Percentiles rank a stretch among this genome's conserved stretches.
Evolutionary conservation across 2,113 vertebrate species (phyloP).

Genomic region (Gyps fulvus): DNA sequence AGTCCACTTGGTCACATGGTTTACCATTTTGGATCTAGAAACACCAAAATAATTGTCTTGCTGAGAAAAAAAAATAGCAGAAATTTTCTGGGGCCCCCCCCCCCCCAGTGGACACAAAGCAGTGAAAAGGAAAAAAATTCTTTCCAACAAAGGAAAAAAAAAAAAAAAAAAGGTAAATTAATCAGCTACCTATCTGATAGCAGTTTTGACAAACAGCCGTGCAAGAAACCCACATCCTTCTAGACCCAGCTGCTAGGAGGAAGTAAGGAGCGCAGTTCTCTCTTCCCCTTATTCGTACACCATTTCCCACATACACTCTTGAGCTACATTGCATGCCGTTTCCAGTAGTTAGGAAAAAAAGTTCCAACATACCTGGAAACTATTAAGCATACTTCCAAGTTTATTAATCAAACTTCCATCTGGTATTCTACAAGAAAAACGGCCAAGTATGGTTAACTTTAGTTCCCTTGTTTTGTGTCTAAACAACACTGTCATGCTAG

Average conservation of each 20-base stretch:
- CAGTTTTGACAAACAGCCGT: not conserved
- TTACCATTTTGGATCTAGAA: not conserved
- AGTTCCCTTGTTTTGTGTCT: not conserved
- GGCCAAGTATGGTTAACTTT: not conserved
- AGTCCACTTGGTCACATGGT: not conserved
- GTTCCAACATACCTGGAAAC: not conserved
- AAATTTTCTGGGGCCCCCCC: not conserved
- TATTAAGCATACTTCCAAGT: not conserved
- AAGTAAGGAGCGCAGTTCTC: not conserved
- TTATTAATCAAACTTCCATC: not conserved
- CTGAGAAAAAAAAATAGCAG: not conserved
- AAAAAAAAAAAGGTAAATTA: not conserved
- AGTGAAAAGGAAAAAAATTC: not conserved
- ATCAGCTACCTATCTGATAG: not conserved
- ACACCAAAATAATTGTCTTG: not conserved
- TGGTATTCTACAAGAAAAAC: not conserved
- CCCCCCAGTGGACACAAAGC: not conserved
- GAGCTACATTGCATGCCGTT: not conserved
- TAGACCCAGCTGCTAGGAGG: not conserved
- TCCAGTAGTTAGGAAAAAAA: not conserved
- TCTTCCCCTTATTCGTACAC: not conserved
- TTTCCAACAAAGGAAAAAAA: not conserved
- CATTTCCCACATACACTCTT: not conserved
- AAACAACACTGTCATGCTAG: not conserved
- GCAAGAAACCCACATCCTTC: not conserved